Base-by-base conservation (phyloP, 1,140 invertebrate species). In the Drosophila neocordata region DNA sequence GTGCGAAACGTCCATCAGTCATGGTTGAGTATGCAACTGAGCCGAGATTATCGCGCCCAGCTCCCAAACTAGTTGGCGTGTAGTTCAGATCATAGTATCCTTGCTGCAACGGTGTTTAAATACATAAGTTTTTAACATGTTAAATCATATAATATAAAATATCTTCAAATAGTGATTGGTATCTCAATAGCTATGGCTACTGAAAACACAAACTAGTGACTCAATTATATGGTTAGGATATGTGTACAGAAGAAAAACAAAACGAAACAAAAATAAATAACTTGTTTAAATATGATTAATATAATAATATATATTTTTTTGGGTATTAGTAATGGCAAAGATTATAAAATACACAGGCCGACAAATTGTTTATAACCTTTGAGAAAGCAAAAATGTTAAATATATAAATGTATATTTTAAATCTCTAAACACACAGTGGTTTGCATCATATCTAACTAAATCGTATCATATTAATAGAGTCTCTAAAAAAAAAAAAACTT, bases 11-110 rank as follows among this genome's bases (percentile, higher is more conserved):
- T 63, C 93, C 95, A 90, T 96, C 95, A 92, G 93, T 93, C 93
- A 94, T 95, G 52, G 91, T 90, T 79, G 95, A 95, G 93, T 96
- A 97, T 65, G 95, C 95, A 55, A 96, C 95, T 80, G 94, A 95
- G 22, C 94, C 94, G 38, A 96, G 90, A 74, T 91, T 92, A 89
- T 95, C 95, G 65, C 95, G 93, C n/a, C 93, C 92, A 37, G 94
- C 93, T 18, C 88, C 85, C 72, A 94, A 87, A 69, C 93, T 94
- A 55, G 94, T 94, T 59, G 93, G 94, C 90, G 94, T 95, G 91
- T 94, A 95, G 89, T 93, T 93, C 91, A 95, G 93, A 88, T 95
- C 95, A 91, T 95, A 95, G 90, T 94, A 95, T 69, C 87, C 89
- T 56, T 89, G 90, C 90, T 91, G 83, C n/a, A 90, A 90, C 20